A percentile compares a stretch with the other conserved stretches of the same genome.
These are phyloP conservation scores for Coremacera marginata DNA, from an alignment of 2,888 invertebrate species.

Conservation along the genomic window DNA sequence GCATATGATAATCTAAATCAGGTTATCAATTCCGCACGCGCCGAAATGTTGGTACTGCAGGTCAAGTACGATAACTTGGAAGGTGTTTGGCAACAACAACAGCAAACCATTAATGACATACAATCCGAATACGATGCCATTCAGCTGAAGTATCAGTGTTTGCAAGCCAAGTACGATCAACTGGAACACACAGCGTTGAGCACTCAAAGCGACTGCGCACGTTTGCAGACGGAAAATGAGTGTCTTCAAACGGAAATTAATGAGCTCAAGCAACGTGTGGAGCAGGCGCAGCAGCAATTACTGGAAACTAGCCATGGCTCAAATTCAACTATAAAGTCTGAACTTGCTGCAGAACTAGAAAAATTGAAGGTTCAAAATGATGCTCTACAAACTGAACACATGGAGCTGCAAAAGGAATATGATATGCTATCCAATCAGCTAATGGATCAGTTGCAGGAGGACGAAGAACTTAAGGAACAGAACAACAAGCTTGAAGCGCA, in stretches of 20 bases:
- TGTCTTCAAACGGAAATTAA: slow-evolving; percentile 55
- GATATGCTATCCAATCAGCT: slow-evolving; percentile 73
- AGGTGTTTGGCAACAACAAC: slow-evolving; percentile 49
- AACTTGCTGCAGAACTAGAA: slow-evolving; percentile 41
- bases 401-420: slow-evolving; percentile 71
- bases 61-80: slow-evolving; percentile 55
- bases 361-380: slow-evolving; percentile 48
- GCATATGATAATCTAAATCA: slow-evolving; percentile 53
- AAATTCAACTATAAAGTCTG: slow-evolving; percentile 41
- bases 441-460: slow-evolving; percentile 73
- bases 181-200: slow-evolving; percentile 50
- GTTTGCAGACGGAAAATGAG: slow-evolving; percentile 57
- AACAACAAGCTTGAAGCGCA: slow-evolving; percentile 49
- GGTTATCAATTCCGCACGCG: slow-evolving; percentile 49
- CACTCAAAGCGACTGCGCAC: slow-evolving; percentile 50
- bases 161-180: slow-evolving; percentile 56
- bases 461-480: slow-evolving; percentile 69
- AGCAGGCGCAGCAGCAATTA: slow-evolving; percentile 54
- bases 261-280: slow-evolving; percentile 53
- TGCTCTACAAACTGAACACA: slow-evolving; percentile 50
- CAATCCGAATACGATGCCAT: slow-evolving; percentile 56
- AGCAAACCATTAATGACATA: slow-evolving; percentile 52
- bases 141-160: slow-evolving; percentile 54
- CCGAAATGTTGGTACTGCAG: slow-evolving; percentile 54
- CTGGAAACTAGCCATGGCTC: slow-evolving; percentile 38